A percentile compares a stretch with the other conserved stretches of the same genome.
Conservation (phyloP, 2,797 vertebrate genomes). For the Novumbra hubbsi region DNA sequence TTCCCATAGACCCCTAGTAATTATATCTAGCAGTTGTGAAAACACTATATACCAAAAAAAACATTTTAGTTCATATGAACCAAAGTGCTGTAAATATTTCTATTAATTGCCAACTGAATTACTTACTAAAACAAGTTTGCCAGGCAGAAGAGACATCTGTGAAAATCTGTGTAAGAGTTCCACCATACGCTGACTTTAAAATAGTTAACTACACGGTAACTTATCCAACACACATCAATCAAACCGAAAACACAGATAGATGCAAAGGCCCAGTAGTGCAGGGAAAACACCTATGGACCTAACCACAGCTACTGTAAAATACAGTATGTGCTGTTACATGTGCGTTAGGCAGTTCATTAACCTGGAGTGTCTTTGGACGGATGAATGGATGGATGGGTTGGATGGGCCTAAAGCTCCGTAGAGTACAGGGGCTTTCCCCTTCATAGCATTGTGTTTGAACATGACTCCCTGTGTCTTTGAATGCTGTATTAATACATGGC, state of each 20-base stretch:
- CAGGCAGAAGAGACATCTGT: neutral
- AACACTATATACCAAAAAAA: too few relatives aligned
- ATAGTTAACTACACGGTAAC: slow-evolving; percentile 41
- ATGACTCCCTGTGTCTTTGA: slow-evolving; percentile 72
- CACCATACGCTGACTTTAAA: neutral
- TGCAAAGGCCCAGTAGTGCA: too few relatives aligned
- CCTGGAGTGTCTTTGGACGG: slow-evolving; percentile 56
- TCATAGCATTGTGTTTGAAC: slow-evolving; percentile 71
- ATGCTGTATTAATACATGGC: slow-evolving; percentile 68
- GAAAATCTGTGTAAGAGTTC: neutral
- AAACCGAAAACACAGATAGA: slow-evolving; percentile 43
- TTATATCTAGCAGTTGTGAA: too few relatives aligned
- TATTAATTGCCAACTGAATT: too few relatives aligned
- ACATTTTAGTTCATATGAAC: too few relatives aligned
- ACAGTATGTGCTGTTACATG: slow-evolving; percentile 67
- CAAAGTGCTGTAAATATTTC: too few relatives aligned
- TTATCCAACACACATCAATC: slow-evolving; percentile 61
- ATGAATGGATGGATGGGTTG: slow-evolving; percentile 41
- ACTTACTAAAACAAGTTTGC: neutral
- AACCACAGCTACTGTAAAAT: slow-evolving; percentile 54
- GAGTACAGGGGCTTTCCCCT: slow-evolving; percentile 69
- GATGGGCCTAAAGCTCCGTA: slow-evolving; percentile 43
- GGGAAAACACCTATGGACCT: slow-evolving; percentile 37
- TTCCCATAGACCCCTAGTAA: too few relatives aligned
- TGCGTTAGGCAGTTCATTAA: slow-evolving; percentile 63